phyloP scores from a whole-genome alignment of 2,113 vertebrate genomes.

The Hirundichthys speculiger region DNA sequence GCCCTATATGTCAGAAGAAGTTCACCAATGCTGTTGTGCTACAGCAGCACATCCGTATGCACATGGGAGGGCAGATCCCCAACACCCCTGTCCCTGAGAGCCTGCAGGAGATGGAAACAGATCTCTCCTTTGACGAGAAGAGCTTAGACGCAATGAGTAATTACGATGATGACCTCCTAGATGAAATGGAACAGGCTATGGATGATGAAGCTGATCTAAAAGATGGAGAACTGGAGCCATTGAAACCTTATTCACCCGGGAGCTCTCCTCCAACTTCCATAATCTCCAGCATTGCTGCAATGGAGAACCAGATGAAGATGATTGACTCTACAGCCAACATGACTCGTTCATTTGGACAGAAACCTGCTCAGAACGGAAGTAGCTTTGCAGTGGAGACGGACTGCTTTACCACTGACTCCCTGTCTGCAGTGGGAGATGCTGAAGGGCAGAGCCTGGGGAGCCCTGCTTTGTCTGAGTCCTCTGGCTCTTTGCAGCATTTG shows the following conservation, averaged over 20 bases:
- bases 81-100: slow-evolving; percentile 93
- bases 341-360: slow-evolving; percentile 84
- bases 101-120: slow-evolving; percentile 92
- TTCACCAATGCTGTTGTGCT: slow-evolving; percentile 98
- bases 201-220: slow-evolving; percentile 90
- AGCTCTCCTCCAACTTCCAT: slow-evolving; percentile 91
- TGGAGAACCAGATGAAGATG: slow-evolving; percentile 99
- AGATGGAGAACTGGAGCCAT: slow-evolving; percentile 82
- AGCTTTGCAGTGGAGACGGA: slow-evolving; percentile 90
- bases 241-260: slow-evolving; percentile 85
- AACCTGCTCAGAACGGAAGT: slow-evolving; percentile 83
- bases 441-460: slow-evolving; percentile 95
- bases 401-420: slow-evolving; percentile 90
- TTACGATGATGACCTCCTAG: slow-evolving; percentile 91
- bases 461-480: slow-evolving; percentile 93
- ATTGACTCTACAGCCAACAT: slow-evolving; percentile 93
- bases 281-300: slow-evolving; percentile 95
- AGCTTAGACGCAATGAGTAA: slow-evolving; percentile 88
- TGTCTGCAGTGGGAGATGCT: slow-evolving; percentile 86
- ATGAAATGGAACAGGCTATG: slow-evolving; percentile 92
- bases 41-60: slow-evolving; percentile 99
- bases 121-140: slow-evolving; percentile 91
- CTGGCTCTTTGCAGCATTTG: slow-evolving; percentile 90
- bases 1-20: slow-evolving; percentile 99
- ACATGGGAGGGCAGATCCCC: slow-evolving; percentile 98